These are phyloP conservation scores for Wiebesia pumilae DNA, from an alignment of 1,140 invertebrate species.

Conservation along the genomic window DNA sequence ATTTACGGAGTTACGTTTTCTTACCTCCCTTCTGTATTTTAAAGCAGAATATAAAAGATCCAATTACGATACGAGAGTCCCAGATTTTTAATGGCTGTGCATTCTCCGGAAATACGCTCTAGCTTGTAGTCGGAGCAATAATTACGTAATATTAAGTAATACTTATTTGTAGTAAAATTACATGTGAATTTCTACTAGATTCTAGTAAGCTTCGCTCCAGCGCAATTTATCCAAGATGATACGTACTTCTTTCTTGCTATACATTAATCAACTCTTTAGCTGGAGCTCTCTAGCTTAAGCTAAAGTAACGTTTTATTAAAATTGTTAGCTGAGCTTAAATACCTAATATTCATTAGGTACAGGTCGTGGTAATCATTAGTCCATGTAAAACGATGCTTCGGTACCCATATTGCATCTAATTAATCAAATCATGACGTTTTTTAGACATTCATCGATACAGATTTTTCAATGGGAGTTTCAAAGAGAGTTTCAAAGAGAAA, in stretches of 20 bases:
- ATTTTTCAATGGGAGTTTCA: too few relatives aligned
- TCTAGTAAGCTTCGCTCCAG: background rate
- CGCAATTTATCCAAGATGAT: background rate
- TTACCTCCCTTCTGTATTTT: background rate
- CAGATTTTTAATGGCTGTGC: background rate
- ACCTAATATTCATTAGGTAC: too few relatives aligned
- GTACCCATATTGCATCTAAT: too few relatives aligned
- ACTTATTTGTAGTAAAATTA: background rate
- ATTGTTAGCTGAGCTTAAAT: background rate
- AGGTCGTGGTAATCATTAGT: too few relatives aligned
- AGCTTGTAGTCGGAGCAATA: background rate
- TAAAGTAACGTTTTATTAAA: background rate
- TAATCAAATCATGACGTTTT: too few relatives aligned
- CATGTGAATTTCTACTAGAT: background rate
- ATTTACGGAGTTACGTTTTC: background rate
- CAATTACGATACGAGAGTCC: background rate
- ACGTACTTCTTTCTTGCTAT: background rate
- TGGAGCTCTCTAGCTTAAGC: background rate
- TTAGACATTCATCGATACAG: too few relatives aligned
- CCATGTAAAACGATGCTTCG: too few relatives aligned
- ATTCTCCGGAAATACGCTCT: background rate
- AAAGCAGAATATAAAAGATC: background rate
- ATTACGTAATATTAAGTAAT: background rate
- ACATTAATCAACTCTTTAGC: background rate
- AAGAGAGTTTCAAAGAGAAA: too few relatives aligned